Evolutionary conservation across 2,797 vertebrate species (phyloP), one percentile per base, ranked within the genome.

Genomic region (Varecia variegata): DNA sequence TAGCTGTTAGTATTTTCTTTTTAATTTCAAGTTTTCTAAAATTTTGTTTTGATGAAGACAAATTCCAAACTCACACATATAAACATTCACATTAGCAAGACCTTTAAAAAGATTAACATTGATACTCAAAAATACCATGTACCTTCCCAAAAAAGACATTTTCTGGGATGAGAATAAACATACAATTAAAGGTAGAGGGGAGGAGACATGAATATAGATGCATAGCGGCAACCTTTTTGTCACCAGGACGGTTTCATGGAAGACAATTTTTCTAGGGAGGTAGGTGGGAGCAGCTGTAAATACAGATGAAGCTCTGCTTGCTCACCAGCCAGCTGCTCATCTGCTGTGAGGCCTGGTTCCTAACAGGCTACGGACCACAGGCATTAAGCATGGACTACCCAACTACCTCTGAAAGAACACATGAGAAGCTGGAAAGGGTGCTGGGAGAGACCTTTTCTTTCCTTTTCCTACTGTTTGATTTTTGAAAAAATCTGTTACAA

Each of bases 1-100:
- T 0, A 98, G 54, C 1, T 92, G 70, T 97, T 96, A 97, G 95
- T 87, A 70, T 96, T 97, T 96, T 56, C 70, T 97, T 97, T 94
- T 85, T 50, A 54, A 81, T 68, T 80, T 67, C 56, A 74, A 90
- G 47, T 86, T 92, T 88, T 60, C 68, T 10, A 93, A 94, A 84
- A 35, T 54, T 91, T 94, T 67, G 92, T 58, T 87, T 77, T 90
- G 71, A 96, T 77, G 70, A 96, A 96, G 27, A 85, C 47, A 56
- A 90, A 96, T 86, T 35, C 56, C 43, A 88, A 67, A 68, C 60
- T 90, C 70, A 88, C 15, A 85, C 23, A 35, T 7, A 74, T n/a
- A 90, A 88, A 38, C 74, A 89, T 73, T 84, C 20, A n/a, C 4
- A 54, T 82, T 80, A 93, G 40, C n/a, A 85, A 84, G 71, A 92